Evolutionary conservation across 2,113 vertebrate species (phyloP).

Genomic region (Bubo blakistoni): DNA sequence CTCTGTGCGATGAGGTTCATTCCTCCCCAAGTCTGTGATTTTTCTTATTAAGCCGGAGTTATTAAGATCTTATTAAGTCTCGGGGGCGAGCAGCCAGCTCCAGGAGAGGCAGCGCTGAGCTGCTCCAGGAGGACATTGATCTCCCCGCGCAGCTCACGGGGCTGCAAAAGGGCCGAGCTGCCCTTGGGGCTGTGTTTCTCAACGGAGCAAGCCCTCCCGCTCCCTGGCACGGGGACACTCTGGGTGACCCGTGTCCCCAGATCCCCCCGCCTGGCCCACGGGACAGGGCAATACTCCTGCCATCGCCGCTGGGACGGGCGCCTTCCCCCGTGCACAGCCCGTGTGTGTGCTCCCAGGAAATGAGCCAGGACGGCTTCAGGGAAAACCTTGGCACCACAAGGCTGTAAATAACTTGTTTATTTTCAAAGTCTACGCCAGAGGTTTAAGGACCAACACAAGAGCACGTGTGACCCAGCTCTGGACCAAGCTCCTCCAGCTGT

Average conservation of each 20-base stretch:
- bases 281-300: not conserved
- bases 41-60: not conserved
- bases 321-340: not conserved
- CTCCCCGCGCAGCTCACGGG: not conserved
- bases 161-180: not conserved
- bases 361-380: not conserved
- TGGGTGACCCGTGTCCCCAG: not conserved
- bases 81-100: not conserved
- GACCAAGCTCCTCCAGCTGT: fast-evolving
- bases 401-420: not conserved
- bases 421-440: not conserved
- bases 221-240: not conserved
- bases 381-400: not conserved
- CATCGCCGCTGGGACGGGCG: fast-evolving
- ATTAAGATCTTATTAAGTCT: not conserved
- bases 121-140: not conserved
- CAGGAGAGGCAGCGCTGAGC: not conserved
- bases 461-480: fast-evolving
- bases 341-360: not conserved
- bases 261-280: not conserved
- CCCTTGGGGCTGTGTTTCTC: not conserved
- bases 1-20: fast-evolving
- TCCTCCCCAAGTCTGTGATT: not conserved
- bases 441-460: not conserved
- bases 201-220: not conserved